A percentile compares a stretch with the other conserved stretches of the same genome.
phyloP scores from a whole-genome alignment of 1,140 invertebrate species.

The Cepaea nemoralis region DNA sequence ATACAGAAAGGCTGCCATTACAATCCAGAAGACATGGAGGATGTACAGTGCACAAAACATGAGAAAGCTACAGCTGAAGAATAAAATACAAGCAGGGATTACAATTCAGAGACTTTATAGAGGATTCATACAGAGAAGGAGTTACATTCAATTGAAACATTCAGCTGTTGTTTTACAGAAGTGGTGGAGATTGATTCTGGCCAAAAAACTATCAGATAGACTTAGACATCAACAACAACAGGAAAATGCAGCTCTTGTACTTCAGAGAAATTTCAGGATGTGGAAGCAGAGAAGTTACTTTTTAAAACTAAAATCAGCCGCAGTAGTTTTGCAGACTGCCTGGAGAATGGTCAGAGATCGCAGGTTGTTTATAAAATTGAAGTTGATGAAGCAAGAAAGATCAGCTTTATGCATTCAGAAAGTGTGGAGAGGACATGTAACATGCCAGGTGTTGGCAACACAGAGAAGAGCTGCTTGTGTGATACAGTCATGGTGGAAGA shows the following conservation, averaged over 20 bases:
- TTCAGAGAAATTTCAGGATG: conserved; percentile 24
- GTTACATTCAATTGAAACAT: conserved; percentile 37
- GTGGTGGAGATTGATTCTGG: conserved; percentile 34
- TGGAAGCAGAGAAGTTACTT: neutral
- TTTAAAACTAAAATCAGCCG: neutral
- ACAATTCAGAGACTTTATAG: conserved; percentile 37
- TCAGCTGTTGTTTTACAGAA: conserved; percentile 53
- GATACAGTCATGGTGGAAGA: conserved; percentile 43
- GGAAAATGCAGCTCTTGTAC: conserved; percentile 44
- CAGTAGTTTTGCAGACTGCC: neutral
- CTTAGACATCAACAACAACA: conserved; percentile 37
- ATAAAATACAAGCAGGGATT: neutral
- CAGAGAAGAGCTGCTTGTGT: conserved; percentile 39
- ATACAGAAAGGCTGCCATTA: conserved; percentile 9
- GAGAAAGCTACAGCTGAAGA: neutral
- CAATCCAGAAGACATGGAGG: conserved; percentile 32
- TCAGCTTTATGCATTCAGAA: neutral
- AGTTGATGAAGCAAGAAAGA: neutral
- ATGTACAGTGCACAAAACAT: conserved; percentile 1
- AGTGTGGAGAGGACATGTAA: neutral
- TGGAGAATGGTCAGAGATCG: neutral
- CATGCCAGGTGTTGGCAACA: conserved; percentile 5
- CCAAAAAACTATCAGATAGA: conserved; percentile 41
- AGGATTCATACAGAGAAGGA: conserved; percentile 19
- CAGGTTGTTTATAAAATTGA: neutral